Percentiles rank a stretch among this genome's conserved stretches.
phyloP scores from a whole-genome alignment of 2,113 vertebrate genomes.

The Stigmatopora nigra region DNA sequence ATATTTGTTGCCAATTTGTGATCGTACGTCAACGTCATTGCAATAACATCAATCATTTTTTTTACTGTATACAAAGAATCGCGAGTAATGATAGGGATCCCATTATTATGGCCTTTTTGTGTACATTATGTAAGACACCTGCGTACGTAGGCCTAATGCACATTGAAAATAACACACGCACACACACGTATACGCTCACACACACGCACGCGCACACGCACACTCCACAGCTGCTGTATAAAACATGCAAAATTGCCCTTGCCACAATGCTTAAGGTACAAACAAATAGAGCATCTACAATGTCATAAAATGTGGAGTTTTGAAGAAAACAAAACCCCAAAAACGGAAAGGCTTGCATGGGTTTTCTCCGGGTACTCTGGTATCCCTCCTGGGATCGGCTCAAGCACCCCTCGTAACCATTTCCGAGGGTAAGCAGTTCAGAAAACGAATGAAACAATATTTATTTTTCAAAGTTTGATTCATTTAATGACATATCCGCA shows the following conservation, averaged over 20 bases:
- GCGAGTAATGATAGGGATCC: background rate
- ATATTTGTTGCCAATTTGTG: conserved; percentile 31
- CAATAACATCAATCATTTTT: conserved; percentile 45
- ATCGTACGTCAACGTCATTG: conserved; percentile 56
- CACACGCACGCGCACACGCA: conserved; percentile 7
- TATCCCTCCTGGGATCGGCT: no score
- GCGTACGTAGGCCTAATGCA: conserved; percentile 25
- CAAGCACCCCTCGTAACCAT: no score
- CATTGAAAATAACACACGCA: conserved; percentile 23
- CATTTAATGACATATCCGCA: no score
- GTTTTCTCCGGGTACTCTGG: no score
- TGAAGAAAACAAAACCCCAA: background rate
- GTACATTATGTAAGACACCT: conserved; percentile 45
- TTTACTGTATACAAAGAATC: conserved; percentile 36
- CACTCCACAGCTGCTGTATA: conserved; percentile 16
- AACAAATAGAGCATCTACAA: background rate
- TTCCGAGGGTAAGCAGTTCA: no score
- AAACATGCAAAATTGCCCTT: conserved; percentile 16
- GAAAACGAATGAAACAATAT: no score
- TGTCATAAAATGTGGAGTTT: background rate
- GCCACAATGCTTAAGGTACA: background rate
- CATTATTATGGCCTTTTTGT: background rate
- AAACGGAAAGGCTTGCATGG: no score
- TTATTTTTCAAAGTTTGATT: no score
- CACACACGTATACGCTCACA: conserved; percentile 2